Evolutionary conservation across 1,140 invertebrate species (phyloP), one percentile per base, ranked within the genome.

Genomic region (Drosophila seguyi): DNA sequence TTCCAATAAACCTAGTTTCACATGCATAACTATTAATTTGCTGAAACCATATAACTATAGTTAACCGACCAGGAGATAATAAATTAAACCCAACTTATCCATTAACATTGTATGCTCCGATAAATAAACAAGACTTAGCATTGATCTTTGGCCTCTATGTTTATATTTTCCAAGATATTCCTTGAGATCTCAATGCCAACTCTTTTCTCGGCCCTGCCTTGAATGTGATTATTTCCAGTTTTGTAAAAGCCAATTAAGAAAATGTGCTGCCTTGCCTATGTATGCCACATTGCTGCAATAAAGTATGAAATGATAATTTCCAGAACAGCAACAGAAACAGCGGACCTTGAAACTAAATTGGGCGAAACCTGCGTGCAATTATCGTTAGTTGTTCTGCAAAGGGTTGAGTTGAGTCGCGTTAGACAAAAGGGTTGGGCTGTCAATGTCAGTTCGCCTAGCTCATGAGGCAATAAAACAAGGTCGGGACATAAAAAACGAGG

Each of bases 311-410:
- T 80, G 82, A 77, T 84, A 80, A 78, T 88, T 85, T 77, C 69
- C 83, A 38, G 52, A 55, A 74, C n/a, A 61, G 58, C 67, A 72
- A 74, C 31, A 22, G 52, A 16, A 76, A 86, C 81, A 84, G 47
- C 68, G 79, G 73, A 84, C 84, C 84, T 88, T 88, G 84, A 88
- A 88, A 75, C 65, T 72, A 88, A 88, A 88, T 88, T 87, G 75
- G 76, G 84, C 84, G 79, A 68, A 88, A 90, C 84, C 74, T 88
- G 84, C 85, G 67, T 61, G 81, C 85, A 84, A 88, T 88, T 88
- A 88, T 90, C 85, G 85, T 88, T 88, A 90, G 85, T 90, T 84
- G n/a, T 65, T 61, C 29, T 18, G 69, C 79, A 82, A 87, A 87
- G 83, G 83, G 83, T 87, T 87, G 63, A 65, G 83, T 87, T 87